Evolutionary conservation across 2,888 invertebrate species (phyloP).

Genomic region (Cryptocheilus praepositus): DNA sequence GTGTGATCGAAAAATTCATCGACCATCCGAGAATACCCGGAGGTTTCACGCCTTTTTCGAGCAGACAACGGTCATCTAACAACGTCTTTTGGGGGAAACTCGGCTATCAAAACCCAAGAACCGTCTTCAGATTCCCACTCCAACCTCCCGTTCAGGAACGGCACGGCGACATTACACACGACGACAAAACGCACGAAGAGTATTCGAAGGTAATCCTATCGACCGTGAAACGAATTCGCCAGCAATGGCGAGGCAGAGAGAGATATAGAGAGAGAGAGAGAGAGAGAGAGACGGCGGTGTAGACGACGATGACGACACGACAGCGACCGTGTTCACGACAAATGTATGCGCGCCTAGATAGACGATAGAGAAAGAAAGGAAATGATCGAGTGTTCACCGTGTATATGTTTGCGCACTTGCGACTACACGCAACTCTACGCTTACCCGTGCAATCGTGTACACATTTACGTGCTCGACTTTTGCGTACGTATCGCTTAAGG

Average conservation of each 20-base stretch:
- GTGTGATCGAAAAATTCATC: conserved; percentile 50
- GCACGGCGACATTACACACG: conserved; percentile 55
- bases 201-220: conserved; percentile 25
- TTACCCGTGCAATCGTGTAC: conserved; percentile 17
- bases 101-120: conserved; percentile 31
- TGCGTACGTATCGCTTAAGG: background rate
- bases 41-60: conserved; percentile 43
- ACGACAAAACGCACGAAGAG: conserved; percentile 3
- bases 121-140: conserved; percentile 24
- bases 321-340: too few species aligned
- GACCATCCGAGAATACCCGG: conserved; percentile 36
- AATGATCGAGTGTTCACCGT: background rate
- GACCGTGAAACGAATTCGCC: conserved; percentile 16
- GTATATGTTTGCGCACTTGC: too few species aligned
- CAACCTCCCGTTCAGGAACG: conserved; percentile 66
- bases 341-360: background rate
- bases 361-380: background rate
- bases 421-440: too few species aligned
- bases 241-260: background rate
- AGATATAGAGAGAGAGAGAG: too few species aligned
- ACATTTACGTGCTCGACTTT: conserved; percentile 1
- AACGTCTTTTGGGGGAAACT: conserved; percentile 57
- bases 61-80: conserved; percentile 55
- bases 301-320: too few species aligned
- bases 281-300: background rate